Base-by-base conservation (phyloP, 2,888 invertebrate genomes). In the Ephialtes manifestator region DNA sequence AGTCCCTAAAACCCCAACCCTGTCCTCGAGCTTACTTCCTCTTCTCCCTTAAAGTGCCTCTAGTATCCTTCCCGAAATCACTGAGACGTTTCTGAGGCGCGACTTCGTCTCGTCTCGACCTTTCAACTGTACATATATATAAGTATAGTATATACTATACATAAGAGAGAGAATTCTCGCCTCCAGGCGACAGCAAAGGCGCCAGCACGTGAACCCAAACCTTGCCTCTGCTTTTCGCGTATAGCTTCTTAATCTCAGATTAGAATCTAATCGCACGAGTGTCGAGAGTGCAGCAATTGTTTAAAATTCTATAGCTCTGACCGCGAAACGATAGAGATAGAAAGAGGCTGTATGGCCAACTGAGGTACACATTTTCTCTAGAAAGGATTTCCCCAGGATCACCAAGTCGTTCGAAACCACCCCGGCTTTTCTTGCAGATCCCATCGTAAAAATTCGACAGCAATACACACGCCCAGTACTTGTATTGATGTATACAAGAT, bases 231-330 rank as follows among this genome's bases (percentile, higher is more conserved):
- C 65, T 39, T 39, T 35, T 53, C 65, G 20, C 39, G 65, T 39
- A 39, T 24, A 76, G 43, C 68, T 68, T 77, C 68, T 67, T 68
- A 77, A 77, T 68, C 77, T 75, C 63, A 75, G 75, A 75, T 75
- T 75, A 75, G 75, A 75, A 75, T 75, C 75, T 65, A 75, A 75
- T 75, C 75, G 63, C 39, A 15, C 11, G 58, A 63, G 46, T 55
- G 31, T 55, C 72, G 55, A 31, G 60, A 72, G 55, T 72, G 58
- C 55, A 58, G 58, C 72, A 58, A 75, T 65, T 75, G 63, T 65
- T 75, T 63, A 75, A 75, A 75, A 75, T 75, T 63, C 75, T 65
- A 65, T 39, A 65, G 58, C 70, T 72, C 51, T n/a, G 55, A 63
- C 43, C 67, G 85, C 82, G 81, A 55, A 48, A 71, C 43, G 31